A percentile compares a stretch with the other conserved stretches of the same genome.
phyloP scores from a whole-genome alignment of 2,888 invertebrate species.

The Bimastos eiseni region DNA sequence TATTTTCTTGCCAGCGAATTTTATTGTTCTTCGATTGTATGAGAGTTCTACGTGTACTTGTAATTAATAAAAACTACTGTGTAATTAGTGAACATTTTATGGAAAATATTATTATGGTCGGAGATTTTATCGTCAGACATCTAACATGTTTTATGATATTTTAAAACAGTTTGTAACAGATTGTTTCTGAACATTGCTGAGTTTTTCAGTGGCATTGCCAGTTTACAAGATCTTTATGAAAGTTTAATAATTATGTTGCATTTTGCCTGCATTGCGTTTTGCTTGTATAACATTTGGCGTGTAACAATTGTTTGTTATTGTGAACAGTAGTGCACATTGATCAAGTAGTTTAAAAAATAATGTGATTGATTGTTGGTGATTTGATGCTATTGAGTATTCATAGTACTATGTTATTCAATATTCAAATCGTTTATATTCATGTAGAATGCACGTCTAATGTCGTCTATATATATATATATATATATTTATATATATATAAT shows the following conservation, averaged over 20 bases:
- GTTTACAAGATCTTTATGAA: not conserved
- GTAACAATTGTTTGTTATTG: not conserved
- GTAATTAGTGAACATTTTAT: not conserved
- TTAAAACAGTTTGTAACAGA: no score
- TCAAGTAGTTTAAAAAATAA: not conserved
- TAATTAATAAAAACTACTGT: no score
- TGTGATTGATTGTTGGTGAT: no score
- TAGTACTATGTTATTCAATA: not conserved
- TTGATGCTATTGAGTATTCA: not conserved
- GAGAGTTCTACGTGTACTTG: not conserved
- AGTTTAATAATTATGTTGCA: not conserved
- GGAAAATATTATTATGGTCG: not conserved
- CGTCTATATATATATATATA: no score
- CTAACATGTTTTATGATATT: not conserved
- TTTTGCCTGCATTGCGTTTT: not conserved
- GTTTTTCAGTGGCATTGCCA: not conserved
- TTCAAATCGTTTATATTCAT: not conserved
- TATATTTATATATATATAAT: no score
- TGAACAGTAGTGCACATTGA: not conserved
- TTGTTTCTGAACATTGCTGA: not conserved
- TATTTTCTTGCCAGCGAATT: not conserved
- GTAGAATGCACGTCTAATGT: not conserved
- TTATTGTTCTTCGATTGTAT: not conserved
- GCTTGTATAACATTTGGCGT: not conserved
- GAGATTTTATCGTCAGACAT: not conserved